These are phyloP conservation scores for Ethmia dodecea DNA, from an alignment of 2,888 invertebrate species.

Conservation along the genomic window DNA sequence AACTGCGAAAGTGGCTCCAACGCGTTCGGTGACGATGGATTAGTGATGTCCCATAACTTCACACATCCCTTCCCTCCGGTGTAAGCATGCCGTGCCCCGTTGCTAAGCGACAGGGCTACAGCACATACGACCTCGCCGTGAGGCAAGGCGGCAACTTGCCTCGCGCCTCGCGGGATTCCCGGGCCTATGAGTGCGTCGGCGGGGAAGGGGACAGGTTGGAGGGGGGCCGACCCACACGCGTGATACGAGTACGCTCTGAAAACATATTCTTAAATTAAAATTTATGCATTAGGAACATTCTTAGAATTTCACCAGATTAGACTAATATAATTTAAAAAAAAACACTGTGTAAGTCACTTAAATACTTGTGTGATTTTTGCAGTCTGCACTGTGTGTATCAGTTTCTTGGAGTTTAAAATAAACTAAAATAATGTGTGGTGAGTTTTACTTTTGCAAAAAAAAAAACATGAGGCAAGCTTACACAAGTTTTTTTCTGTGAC, in stretches of 20 bases:
- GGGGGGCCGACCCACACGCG: constrained; percentile 92
- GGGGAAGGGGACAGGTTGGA: constrained; percentile 96
- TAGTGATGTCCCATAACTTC: constrained; percentile 97
- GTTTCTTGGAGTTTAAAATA: too few species aligned
- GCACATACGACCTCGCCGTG: constrained; percentile 98
- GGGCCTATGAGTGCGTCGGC: constrained; percentile 94
- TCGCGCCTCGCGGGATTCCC: constrained; percentile 95
- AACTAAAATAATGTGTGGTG: too few species aligned
- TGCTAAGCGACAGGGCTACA: constrained; percentile 88
- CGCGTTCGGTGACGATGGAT: constrained; percentile 89
- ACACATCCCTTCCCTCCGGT: constrained; percentile 99
- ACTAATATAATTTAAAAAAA: too few species aligned
- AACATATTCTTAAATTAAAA: too few species aligned
- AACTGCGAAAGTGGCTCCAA: constrained; percentile 93
- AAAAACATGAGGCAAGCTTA: too few species aligned
- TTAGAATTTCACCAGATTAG: too few species aligned
- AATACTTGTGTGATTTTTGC: too few species aligned
- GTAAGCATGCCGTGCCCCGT: constrained; percentile 93
- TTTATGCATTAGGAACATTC: too few species aligned
- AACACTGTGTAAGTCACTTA: too few species aligned
- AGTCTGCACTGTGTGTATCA: too few species aligned
- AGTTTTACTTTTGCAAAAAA: too few species aligned
- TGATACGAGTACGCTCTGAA: constrained; percentile 92
- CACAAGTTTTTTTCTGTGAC: too few species aligned
- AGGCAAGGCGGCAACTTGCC: constrained; percentile 92